Evolutionary conservation across 2,797 vertebrate species (phyloP).

Genomic region (Cynopterus sphinx): DNA sequence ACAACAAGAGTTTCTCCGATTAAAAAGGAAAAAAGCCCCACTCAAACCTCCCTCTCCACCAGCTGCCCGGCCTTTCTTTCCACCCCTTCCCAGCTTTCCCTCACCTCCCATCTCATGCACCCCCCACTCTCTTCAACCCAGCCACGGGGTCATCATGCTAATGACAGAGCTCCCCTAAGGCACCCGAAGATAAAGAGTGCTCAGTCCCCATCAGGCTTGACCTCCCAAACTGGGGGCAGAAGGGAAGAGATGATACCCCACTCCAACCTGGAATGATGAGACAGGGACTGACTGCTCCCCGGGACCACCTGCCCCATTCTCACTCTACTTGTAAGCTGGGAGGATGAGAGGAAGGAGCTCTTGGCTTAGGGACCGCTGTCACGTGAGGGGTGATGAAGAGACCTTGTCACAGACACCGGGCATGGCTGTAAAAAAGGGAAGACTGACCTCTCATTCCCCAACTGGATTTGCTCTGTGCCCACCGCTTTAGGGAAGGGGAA

Average conservation of each 20-base stretch:
- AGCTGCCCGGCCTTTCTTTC: neutral
- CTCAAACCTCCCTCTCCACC: neutral
- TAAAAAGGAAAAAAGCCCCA: neutral
- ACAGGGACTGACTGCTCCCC: neutral
- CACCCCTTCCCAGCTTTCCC: neutral
- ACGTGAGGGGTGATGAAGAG: neutral
- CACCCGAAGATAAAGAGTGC: accelerated
- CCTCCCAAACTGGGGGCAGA: neutral
- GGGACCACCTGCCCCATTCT: neutral
- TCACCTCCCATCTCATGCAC: accelerated
- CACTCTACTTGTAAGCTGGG: neutral
- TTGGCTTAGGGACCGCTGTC: neutral
- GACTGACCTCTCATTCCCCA: neutral
- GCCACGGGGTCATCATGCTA: accelerated
- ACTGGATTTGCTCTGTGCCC: neutral
- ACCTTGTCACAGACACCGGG: neutral
- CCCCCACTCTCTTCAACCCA: neutral
- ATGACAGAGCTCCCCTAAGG: neutral
- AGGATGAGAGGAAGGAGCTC: neutral
- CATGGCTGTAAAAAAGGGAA: neutral
- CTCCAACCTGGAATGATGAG: neutral
- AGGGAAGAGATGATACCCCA: neutral
- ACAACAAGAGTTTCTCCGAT: neutral
- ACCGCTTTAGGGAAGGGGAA: neutral
- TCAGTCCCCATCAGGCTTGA: too few relatives aligned